Evolutionary conservation across 2,113 vertebrate genomes (phyloP).

Genomic region (Brachypteracias leptosomus): DNA sequence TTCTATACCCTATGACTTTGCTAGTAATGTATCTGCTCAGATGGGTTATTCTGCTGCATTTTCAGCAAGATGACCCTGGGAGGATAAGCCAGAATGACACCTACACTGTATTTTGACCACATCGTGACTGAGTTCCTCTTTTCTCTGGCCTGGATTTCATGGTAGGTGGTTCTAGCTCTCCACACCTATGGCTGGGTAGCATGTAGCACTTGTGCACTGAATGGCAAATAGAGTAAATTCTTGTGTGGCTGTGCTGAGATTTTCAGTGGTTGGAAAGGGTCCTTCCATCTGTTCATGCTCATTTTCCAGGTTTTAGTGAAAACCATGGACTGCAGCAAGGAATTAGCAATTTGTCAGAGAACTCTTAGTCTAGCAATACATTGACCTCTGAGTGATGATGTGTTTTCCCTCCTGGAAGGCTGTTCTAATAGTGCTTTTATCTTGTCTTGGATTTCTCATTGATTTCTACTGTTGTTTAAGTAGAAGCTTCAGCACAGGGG

Average conservation of each 20-base stretch:
- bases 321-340: not conserved
- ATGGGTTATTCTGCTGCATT: not conserved
- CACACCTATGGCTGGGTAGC: not conserved
- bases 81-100: not conserved
- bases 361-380: not conserved
- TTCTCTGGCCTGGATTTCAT: not conserved
- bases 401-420: not conserved
- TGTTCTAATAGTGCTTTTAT: not conserved
- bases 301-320: not conserved
- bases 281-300: not conserved
- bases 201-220: not conserved
- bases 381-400: not conserved
- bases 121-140: not conserved
- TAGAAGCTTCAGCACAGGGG: not conserved
- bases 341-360: not conserved
- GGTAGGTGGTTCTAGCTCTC: not conserved
- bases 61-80: not conserved
- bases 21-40: not conserved
- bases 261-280: not conserved
- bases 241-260: not conserved
- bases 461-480: not conserved
- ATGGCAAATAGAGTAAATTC: not conserved
- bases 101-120: not conserved
- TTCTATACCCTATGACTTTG: not conserved
- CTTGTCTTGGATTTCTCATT: not conserved